Base-by-base conservation (phyloP, 1,140 invertebrate genomes). In the Babylonia areolata region DNA sequence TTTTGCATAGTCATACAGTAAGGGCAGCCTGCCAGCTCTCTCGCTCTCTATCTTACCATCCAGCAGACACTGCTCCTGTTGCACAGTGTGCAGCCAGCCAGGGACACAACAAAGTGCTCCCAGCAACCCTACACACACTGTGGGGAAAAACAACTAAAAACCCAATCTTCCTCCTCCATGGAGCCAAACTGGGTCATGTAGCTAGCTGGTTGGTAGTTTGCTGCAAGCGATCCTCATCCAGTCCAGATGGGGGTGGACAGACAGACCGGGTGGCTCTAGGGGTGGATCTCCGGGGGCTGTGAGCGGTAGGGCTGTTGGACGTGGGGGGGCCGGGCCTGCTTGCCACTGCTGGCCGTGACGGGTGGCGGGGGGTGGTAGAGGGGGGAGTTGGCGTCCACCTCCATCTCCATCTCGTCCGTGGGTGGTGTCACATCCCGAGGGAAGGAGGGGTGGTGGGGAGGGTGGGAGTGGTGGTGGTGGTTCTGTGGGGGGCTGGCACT, bases 311-410 rank as follows among this genome's bases (percentile, higher is more conserved):
- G 89, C 64, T 89, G 89, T 40, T 91, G 91, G 51, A 92, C 90
- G 17, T 51, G 17, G 77, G 92, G 91, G 31, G 92, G 92, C 33
- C 92, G 89, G 17, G 90, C 89, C 73, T 90, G 90, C 87, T 92
- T 93, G 81, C 90, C 91, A 33, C 92, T 90, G 37, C 92, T 96
- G 58, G 96, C 95, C 73, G 97, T 96, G 90, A 97, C 97, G 11
- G 97, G 97, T 2, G 97, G 96, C 58, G 97, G 97, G 42, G 97
- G 96, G 90, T 97, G 96, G 93, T 97, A 97, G 84, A 96, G 96
- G 3, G 96, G 92, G 54, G 94, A 93, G 42, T 83, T 91, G 64
- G 90, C 89, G 77, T 91, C 91, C n/a, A 89, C 90, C 81, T 85
- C 91, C 91, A 91, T 92, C 39, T 93, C 95, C 94, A 86, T 85